Evolutionary conservation across 2,113 vertebrate species (phyloP).

Genomic region (Bujurquina vittata): DNA sequence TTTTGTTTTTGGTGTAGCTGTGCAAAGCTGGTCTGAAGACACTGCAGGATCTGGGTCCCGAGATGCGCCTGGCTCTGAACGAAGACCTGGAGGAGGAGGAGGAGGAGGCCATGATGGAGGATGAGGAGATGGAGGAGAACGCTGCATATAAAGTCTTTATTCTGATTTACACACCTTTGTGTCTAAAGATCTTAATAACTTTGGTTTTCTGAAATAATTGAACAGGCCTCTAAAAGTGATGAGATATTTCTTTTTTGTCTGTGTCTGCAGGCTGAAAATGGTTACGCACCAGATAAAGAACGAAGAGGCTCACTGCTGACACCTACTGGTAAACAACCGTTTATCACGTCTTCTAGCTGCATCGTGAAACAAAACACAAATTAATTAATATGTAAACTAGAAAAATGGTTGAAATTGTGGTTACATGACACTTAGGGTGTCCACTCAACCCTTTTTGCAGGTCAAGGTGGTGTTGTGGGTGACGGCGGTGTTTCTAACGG

Average conservation of each 20-base stretch:
- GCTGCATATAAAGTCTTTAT: constrained; percentile 42
- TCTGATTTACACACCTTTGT: background rate
- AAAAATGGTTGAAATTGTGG: background rate
- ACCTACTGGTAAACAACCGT: constrained; percentile 47
- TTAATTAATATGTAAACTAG: background rate
- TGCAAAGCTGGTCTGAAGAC: constrained; percentile 88
- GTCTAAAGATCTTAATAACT: background rate
- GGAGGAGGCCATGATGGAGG: constrained; percentile 72
- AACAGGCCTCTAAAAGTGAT: background rate
- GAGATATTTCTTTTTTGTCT: background rate
- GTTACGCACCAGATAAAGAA: constrained; percentile 45
- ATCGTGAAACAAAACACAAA: accelerated
- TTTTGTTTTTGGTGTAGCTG: constrained; percentile 22
- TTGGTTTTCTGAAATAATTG: background rate
- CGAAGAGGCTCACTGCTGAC: constrained; percentile 56
- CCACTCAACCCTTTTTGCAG: background rate
- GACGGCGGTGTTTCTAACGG: constrained; percentile 58
- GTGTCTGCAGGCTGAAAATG: constrained; percentile 59
- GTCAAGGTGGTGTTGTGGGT: constrained; percentile 25
- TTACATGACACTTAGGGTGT: background rate
- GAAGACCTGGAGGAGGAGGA: constrained; percentile 84
- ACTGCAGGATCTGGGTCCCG: constrained; percentile 90
- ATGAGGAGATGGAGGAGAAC: constrained; percentile 62
- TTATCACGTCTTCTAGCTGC: background rate
- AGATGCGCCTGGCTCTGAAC: constrained; percentile 89